Evolutionary conservation across 2,797 vertebrate species (phyloP).

Genomic region (Sphenopsis melanotis): DNA sequence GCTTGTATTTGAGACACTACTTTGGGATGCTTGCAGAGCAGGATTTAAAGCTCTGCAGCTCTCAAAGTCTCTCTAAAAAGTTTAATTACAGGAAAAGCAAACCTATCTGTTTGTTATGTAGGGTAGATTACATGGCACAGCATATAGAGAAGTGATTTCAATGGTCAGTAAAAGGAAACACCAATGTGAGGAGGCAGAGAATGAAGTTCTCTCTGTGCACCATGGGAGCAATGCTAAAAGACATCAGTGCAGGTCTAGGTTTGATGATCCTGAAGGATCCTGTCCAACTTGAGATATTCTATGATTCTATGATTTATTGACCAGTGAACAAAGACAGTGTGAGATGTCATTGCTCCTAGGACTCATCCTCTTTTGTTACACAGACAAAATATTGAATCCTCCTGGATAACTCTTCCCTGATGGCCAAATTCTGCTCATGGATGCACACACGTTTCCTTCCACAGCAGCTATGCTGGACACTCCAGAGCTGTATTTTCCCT

Average conservation of each 20-base stretch:
- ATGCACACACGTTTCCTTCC: neutral
- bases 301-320: neutral
- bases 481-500: neutral
- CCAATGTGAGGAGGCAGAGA: neutral
- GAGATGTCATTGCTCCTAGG: neutral
- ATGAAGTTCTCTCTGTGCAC: neutral
- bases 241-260: neutral
- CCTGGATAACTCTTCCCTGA: neutral
- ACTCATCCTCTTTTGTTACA: neutral
- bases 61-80: neutral
- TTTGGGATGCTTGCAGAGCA: neutral
- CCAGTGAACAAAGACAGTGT: neutral
- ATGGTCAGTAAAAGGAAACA: neutral
- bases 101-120: neutral
- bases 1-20: neutral
- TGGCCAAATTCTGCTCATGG: neutral
- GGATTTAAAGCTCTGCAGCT: conserved; percentile 7
- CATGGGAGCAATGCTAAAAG: accelerated
- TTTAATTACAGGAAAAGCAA: conserved; percentile 24
- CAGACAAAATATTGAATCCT: neutral
- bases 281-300: neutral
- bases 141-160: neutral
- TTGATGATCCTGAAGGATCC: accelerated
- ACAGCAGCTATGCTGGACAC: neutral
- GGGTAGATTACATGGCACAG: neutral